Evolutionary conservation across 2,888 invertebrate species (phyloP).

Genomic region (Drosophila kanekoi): DNA sequence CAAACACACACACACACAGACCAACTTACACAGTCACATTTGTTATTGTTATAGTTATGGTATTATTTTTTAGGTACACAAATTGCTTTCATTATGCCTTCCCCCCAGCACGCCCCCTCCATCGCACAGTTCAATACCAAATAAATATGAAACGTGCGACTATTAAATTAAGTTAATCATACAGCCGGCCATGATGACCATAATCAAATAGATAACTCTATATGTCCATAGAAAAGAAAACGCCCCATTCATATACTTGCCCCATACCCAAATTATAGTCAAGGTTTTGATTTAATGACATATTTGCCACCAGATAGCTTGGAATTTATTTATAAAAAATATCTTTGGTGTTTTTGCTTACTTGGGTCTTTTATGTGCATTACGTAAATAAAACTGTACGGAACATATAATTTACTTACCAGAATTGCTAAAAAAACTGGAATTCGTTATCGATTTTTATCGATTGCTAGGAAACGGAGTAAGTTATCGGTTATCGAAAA

Average conservation of each 20-base stretch:
- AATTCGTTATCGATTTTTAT: no score
- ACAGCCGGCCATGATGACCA: conserved; percentile 34
- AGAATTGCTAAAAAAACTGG: no score
- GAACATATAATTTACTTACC: no score
- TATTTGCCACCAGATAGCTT: background rate
- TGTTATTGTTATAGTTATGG: conserved; percentile 70
- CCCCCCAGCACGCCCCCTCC: background rate
- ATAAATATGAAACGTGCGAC: conserved; percentile 76
- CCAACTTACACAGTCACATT: conserved; percentile 23
- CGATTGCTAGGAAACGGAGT: no score
- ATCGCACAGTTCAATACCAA: conserved; percentile 47
- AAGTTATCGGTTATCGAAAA: no score
- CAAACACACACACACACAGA: conserved; percentile 33
- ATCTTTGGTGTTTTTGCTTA: conserved; percentile 4
- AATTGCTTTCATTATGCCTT: conserved; percentile 59
- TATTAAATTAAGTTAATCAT: conserved; percentile 75
- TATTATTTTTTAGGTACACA: conserved; percentile 64
- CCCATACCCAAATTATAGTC: conserved; percentile 23
- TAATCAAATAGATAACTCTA: conserved; percentile 36
- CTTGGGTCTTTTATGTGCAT: no score
- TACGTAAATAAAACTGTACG: no score
- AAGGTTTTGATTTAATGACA: conserved; percentile 37
- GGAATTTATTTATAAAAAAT: conserved; percentile 22
- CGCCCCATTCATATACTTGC: conserved; percentile 28
- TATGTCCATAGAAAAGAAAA: conserved; percentile 19